Percentiles rank a stretch among this genome's conserved stretches.
Evolutionary conservation across 2,888 invertebrate species (phyloP).

Genomic region (Trichacis sp.): DNA sequence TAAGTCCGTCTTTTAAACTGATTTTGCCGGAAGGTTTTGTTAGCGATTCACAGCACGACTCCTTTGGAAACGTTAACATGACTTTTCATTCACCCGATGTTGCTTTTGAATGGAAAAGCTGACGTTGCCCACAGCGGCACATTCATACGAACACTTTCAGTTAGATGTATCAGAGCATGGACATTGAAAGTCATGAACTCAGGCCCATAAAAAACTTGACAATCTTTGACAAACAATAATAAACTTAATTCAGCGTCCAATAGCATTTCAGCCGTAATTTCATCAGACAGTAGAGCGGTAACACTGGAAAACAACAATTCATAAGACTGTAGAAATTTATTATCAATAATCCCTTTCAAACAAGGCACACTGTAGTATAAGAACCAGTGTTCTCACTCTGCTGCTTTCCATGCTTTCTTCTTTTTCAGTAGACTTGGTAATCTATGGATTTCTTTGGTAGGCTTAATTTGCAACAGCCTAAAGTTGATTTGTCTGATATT

Average conservation of each 20-base stretch:
- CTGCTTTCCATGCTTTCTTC: constrained; percentile 14
- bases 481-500: constrained; percentile 12
- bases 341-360: constrained; percentile 7
- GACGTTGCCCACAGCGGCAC: constrained; percentile 18
- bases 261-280: constrained; percentile 9
- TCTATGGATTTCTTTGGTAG: constrained; percentile 19
- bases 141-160: constrained; percentile 7
- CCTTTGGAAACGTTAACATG: constrained; percentile 10
- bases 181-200: constrained; percentile 15
- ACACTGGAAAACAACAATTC: constrained; percentile 11
- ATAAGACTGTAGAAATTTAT: constrained; percentile 12
- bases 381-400: constrained; percentile 18
- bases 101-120: constrained; percentile 18
- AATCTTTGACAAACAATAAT: constrained; percentile 14
- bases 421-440: constrained; percentile 5
- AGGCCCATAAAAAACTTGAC: constrained; percentile 9
- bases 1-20: too few relatives aligned
- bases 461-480: constrained; percentile 14
- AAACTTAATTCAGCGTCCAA: constrained; percentile 6
- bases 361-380: constrained; percentile 18
- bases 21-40: constrained; percentile 6
- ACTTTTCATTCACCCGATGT: constrained; percentile 13
- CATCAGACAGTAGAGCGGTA: constrained; percentile 7
- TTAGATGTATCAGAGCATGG: constrained; percentile 8
- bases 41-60: constrained; percentile 13